Evolutionary conservation across 1,140 invertebrate genomes (phyloP).

Genomic region (Drosophila pandora): DNA sequence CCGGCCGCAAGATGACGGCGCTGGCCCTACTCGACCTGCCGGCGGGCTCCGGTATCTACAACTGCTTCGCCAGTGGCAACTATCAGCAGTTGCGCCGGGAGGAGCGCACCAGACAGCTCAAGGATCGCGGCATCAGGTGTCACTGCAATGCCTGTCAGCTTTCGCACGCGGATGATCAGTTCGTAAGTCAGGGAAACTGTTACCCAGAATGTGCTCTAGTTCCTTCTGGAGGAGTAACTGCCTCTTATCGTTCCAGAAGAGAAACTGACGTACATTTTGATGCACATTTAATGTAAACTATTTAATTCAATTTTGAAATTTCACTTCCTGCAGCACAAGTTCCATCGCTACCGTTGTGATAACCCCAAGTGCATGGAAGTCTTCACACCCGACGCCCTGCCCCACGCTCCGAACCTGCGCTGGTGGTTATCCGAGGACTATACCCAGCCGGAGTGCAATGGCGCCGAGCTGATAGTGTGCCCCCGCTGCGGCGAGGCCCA

Average conservation of each 20-base stretch:
- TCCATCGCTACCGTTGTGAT: conserved; percentile 78
- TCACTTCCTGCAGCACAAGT: conserved; percentile 50
- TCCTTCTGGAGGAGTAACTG: not conserved
- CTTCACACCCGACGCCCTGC: conserved; percentile 54
- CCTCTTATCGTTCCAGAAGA: not conserved
- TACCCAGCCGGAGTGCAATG: conserved; percentile 55
- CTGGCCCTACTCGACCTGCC: conserved; percentile 54
- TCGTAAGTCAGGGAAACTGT: conserved; percentile 48
- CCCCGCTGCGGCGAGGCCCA: conserved; percentile 57
- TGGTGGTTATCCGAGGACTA: conserved; percentile 70
- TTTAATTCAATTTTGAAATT: no score
- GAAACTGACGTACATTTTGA: not conserved
- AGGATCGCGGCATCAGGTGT: conserved; percentile 55
- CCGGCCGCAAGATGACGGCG: conserved; percentile 58
- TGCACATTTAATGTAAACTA: no score
- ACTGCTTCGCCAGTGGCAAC: conserved; percentile 62
- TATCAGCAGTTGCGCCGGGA: conserved; percentile 51
- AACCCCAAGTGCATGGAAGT: conserved; percentile 71
- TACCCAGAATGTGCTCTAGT: not conserved
- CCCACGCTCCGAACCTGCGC: conserved; percentile 57
- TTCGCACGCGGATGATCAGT: conserved; percentile 58
- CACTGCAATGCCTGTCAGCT: conserved; percentile 60
- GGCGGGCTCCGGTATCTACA: conserved; percentile 53
- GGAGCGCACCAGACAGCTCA: conserved; percentile 44
- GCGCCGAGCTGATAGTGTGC: conserved; percentile 62